Percentiles rank a stretch among this genome's conserved stretches.
phyloP scores from a whole-genome alignment of 2,888 invertebrate species.

The Acronicta psi region DNA sequence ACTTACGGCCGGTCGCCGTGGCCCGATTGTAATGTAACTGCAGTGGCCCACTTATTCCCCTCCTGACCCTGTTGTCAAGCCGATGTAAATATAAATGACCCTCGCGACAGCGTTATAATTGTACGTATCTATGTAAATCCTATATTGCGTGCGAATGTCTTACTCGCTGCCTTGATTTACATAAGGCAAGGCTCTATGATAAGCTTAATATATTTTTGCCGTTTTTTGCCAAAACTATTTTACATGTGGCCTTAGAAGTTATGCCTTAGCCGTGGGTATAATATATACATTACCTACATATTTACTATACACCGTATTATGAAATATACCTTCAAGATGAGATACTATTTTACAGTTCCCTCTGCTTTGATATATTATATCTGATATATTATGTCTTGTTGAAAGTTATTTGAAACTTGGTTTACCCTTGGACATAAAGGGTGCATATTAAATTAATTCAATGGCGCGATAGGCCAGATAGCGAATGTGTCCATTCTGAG shows the following conservation, averaged over 20 bases:
- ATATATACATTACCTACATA: too few relatives aligned
- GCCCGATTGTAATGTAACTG: slow-evolving; percentile 56
- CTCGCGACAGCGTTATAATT: slow-evolving; percentile 51
- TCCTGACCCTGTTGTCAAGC: slow-evolving; percentile 52
- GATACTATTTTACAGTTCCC: slow-evolving; percentile 5
- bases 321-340: slow-evolving; percentile 10
- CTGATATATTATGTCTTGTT: slow-evolving; percentile 23
- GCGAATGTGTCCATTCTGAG: slow-evolving; percentile 36
- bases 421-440: slow-evolving; percentile 44
- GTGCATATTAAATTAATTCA: slow-evolving; percentile 53
- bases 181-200: slow-evolving; percentile 16
- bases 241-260: slow-evolving; percentile 7
- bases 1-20: slow-evolving; percentile 60
- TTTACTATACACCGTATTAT: slow-evolving; percentile 5
- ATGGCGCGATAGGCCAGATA: slow-evolving; percentile 38
- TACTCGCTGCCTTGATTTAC: slow-evolving; percentile 29
- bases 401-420: slow-evolving; percentile 33
- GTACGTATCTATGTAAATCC: slow-evolving; percentile 47
- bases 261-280: not conserved
- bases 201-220: slow-evolving; percentile 10
- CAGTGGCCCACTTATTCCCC: slow-evolving; percentile 71
- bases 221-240: slow-evolving; percentile 18
- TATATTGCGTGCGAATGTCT: slow-evolving; percentile 39
- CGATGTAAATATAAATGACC: slow-evolving; percentile 57
- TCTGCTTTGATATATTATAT: slow-evolving; percentile 30